Evolutionary conservation across 2,888 invertebrate genomes (phyloP), one percentile per base, ranked within the genome.

Genomic region (Proisotoma minuta): DNA sequence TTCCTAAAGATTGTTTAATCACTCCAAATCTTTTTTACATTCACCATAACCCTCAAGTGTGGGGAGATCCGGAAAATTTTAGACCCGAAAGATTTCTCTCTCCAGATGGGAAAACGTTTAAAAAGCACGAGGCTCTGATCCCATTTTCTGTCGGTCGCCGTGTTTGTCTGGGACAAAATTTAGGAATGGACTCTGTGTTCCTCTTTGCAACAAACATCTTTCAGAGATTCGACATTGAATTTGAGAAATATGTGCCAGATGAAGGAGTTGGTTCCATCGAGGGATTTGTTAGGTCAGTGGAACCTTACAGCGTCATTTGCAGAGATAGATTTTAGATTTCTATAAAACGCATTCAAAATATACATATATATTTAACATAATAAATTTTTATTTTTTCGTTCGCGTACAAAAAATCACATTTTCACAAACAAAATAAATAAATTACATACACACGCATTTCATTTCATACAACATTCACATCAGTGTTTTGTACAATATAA

Each of bases 31-130:
- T 67, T 1, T 71, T 62, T 20, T 57, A 57, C 12, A 53, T 65
- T 27, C 69, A 70, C 57, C 63, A 64, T 40, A 68, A 71, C 56
- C 57, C 59, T 8, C 58, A 61, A 15, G 54, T 63, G 52, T 73
- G 70, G 71, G 68, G 69, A 0, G 72, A 73, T 56, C 67, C 71
- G 12, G 59, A 66, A 12, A 66, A 52, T 10, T 71, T 71, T 48
- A 57, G 69, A 28, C 72, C 73, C 1, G 70, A 72, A 52, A 56
- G 73, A 59, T 73, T 71, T 34, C 50, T 73, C 1, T n/a, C 43
- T 34, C 28, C 26, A 18, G 51, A 51, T 51, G n/a, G n/a, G n/a
- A n/a, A n/a, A n/a, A 63, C 47, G 12, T 29, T 53, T 12, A 59
- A 61, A 48, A 63, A 62, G 43, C 57, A 56, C 51, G 73, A 73